Evolutionary conservation across 2,113 vertebrate genomes (phyloP).

Genomic region (Dasyurus viverrinus): DNA sequence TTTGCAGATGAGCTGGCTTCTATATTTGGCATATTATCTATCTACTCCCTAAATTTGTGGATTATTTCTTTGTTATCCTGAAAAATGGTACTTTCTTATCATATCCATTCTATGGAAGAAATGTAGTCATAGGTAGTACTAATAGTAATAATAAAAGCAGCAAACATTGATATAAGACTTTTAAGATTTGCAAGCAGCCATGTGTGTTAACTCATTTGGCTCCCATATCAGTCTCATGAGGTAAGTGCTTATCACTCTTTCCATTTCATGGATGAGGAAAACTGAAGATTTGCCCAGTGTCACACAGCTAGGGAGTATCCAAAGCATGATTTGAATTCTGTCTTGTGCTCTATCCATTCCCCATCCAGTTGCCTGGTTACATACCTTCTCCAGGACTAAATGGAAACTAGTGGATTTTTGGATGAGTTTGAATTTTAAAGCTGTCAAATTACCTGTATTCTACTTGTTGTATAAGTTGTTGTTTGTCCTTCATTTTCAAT

Average conservation of each 20-base stretch:
- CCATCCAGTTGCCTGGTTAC: background rate
- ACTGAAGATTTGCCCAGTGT: background rate
- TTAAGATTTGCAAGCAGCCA: background rate
- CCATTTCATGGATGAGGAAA: background rate
- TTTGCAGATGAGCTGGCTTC: background rate
- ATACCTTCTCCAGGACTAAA: background rate
- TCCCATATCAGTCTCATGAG: background rate
- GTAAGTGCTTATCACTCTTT: background rate
- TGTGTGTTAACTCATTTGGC: background rate
- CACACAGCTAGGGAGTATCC: background rate
- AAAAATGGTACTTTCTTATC: background rate
- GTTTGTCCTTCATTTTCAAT: no score
- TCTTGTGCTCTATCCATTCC: background rate
- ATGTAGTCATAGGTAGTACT: background rate
- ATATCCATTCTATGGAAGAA: conserved; percentile 11
- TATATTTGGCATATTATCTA: conserved; percentile 5
- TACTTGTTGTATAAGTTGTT: background rate
- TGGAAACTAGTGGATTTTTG: background rate
- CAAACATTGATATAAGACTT: background rate
- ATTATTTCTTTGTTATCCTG: background rate
- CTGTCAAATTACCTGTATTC: background rate
- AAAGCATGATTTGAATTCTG: background rate
- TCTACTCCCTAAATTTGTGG: background rate
- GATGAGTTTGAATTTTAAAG: background rate
- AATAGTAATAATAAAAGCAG: background rate